phyloP scores from a whole-genome alignment of 2,797 vertebrate species.

The Ceyx erithaca region DNA sequence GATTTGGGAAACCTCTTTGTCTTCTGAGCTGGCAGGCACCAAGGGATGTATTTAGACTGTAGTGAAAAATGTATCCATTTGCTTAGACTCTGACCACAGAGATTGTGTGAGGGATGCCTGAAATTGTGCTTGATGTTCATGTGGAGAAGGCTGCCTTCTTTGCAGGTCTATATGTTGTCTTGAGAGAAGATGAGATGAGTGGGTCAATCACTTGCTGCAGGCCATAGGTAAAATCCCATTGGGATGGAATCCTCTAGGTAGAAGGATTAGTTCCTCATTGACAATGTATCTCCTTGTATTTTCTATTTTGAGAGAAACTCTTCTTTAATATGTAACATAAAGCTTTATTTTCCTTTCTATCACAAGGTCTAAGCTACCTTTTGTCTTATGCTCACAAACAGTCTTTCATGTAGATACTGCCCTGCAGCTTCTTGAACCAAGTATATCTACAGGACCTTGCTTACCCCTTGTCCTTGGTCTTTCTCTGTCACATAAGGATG shows the following conservation, averaged over 20 bases:
- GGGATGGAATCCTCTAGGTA: neutral
- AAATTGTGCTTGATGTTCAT: neutral
- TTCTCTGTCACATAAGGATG: neutral
- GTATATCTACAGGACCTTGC: neutral
- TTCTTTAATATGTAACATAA: neutral
- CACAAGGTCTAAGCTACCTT: neutral
- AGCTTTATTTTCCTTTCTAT: neutral
- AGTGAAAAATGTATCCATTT: neutral
- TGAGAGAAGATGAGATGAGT: neutral
- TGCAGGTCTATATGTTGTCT: neutral
- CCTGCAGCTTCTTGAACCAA: neutral
- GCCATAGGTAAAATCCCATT: neutral
- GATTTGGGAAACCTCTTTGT: neutral
- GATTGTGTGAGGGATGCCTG: neutral
- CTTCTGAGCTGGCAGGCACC: neutral
- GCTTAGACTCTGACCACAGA: neutral
- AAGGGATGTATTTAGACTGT: neutral
- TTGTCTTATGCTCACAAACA: neutral
- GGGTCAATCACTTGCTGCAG: neutral
- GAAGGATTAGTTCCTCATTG: neutral
- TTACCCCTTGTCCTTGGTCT: neutral
- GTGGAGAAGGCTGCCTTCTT: neutral
- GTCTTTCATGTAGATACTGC: neutral
- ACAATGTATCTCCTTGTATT: neutral
- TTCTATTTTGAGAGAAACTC: neutral